Percentiles rank a stretch among this genome's conserved stretches.
These are phyloP conservation scores for Rhinichthys osculus DNA, from an alignment of 2,797 vertebrate genomes.

Conservation along the genomic window DNA sequence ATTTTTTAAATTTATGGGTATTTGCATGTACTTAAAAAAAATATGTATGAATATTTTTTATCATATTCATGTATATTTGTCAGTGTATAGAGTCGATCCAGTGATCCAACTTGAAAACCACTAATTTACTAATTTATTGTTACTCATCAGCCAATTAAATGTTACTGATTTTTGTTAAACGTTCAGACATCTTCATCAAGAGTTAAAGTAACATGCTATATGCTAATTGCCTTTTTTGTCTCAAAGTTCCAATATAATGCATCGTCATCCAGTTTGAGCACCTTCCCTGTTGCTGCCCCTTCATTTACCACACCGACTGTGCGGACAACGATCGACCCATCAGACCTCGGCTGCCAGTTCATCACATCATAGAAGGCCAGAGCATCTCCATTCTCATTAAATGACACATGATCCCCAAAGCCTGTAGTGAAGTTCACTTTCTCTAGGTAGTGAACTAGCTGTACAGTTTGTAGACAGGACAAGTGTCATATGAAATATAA, in stretches of 20 bases:
- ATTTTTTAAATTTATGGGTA: not conserved
- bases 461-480: not conserved
- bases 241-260: constrained; percentile 74
- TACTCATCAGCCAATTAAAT: not conserved
- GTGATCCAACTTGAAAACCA: not conserved
- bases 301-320: constrained; percentile 68
- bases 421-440: constrained; percentile 70
- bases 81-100: not conserved
- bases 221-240: constrained; percentile 23
- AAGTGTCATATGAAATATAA: not conserved
- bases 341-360: constrained; percentile 70
- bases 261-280: constrained; percentile 65
- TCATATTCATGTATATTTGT: not conserved
- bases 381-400: constrained; percentile 74
- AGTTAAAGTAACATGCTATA: constrained; percentile 1
- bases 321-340: constrained; percentile 62
- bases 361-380: constrained; percentile 73
- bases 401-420: constrained; percentile 72
- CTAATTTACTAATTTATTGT: not conserved
- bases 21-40: not conserved
- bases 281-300: constrained; percentile 50
- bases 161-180: not conserved
- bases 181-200: not conserved
- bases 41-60: not conserved
- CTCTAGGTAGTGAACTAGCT: constrained; percentile 70